Base-by-base conservation (phyloP, 2,797 vertebrate genomes). In the Peromyscus nudipes region DNA sequence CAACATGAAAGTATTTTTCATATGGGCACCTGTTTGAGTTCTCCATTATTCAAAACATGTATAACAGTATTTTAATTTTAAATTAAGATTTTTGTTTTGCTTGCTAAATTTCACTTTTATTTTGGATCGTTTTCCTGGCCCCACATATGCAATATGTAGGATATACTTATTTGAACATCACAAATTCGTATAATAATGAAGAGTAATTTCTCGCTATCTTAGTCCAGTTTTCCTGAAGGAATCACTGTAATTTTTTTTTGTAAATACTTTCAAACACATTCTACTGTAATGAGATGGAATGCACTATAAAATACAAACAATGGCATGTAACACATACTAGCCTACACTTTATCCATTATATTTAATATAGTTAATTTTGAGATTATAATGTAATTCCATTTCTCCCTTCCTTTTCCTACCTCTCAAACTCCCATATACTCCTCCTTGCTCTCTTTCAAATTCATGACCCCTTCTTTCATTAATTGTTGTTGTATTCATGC, bases 231-330 rank as follows among this genome's bases (percentile, higher is more conserved):
- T 43, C n/a, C 34, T 37, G 1, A 97, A 91, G 3, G 52, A 95
- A 43, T 3, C 29, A 79, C 49, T 65, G 4, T 92, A 84, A 17
- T 13, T 13, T 92, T 86, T n/a, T 46, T 94, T 12, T 90, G 6
- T 77, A 95, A 71, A 94, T 80, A 27, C 14, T 83, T 92, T 77
- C 6, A 95, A 55, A 92, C 46, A 71, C 73, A 89, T 76, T 91
- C n/a, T 84, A 65, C 88, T 93, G 11, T 12, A 64, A 57, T 71
- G 16, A 6, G 65, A 86, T 80, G 55, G 65, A 94, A 82, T 65
- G 27, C 27, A 43, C 17, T 88, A 37, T 89, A 73, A 83, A 73
- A 49, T 83, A 43, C 11, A 93, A 79, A 89, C 80, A 34, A 76
- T 43, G 11, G 9, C 62, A 49, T 94, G 37, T 52, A 27, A 34